Conservation (phyloP, 2,797 vertebrate species). For the Parauchenoglanis punctatus region DNA sequence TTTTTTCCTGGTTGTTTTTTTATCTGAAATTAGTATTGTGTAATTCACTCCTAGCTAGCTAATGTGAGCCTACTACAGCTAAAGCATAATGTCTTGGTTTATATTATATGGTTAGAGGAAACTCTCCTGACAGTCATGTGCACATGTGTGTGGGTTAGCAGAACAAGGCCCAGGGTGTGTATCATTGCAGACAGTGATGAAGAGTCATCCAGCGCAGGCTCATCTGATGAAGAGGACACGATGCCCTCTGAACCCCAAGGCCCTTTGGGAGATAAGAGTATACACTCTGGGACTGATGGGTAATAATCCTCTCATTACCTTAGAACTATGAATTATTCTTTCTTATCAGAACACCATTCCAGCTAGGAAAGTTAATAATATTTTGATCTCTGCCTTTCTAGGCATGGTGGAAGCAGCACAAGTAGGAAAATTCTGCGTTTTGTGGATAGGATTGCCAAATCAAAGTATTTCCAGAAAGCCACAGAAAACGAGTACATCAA, state of each 20-base stretch:
- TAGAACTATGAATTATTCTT: neutral
- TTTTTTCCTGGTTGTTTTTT: neutral
- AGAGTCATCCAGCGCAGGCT: slow-evolving; percentile 84
- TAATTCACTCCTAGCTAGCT: neutral
- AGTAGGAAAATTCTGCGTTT: slow-evolving; percentile 83
- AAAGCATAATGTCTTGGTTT: neutral
- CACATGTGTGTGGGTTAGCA: slow-evolving; percentile 63
- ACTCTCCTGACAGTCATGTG: slow-evolving; percentile 6
- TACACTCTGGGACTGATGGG: slow-evolving; percentile 70
- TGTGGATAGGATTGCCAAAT: slow-evolving; percentile 87
- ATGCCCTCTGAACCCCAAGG: slow-evolving; percentile 66
- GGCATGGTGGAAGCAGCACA: slow-evolving; percentile 76
- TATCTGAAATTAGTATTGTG: neutral
- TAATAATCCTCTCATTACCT: slow-evolving; percentile 57
- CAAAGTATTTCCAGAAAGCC: slow-evolving; percentile 89
- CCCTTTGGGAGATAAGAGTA: slow-evolving; percentile 69
- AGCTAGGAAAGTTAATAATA: neutral
- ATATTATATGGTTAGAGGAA: neutral
- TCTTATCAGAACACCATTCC: neutral
- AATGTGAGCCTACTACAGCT: neutral
- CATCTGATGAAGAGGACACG: slow-evolving; percentile 83
- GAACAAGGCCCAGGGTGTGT: slow-evolving; percentile 69
- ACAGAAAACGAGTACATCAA: slow-evolving; percentile 88
- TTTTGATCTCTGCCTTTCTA: slow-evolving; percentile 43
- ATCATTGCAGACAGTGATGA: slow-evolving; percentile 86